Evolutionary conservation across 37 sponge, comb jelly and placozoan species (phyloP).

Genomic region (Chondrosia reniformis): DNA sequence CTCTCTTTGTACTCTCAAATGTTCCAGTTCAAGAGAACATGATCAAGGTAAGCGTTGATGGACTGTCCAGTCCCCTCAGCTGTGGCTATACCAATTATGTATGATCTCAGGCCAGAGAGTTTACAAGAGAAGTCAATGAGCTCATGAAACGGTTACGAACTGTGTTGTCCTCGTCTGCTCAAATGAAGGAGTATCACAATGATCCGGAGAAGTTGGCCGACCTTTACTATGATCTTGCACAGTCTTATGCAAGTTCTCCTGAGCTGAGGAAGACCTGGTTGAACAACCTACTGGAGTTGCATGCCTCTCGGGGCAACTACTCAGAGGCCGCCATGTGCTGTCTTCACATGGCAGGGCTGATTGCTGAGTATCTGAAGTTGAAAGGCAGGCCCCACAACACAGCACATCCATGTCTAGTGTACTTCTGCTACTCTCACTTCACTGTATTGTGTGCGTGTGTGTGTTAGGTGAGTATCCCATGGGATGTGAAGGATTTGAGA

Average conservation of each 20-base stretch:
- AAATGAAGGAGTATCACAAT: slow-evolving; percentile 83
- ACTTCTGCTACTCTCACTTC: background rate
- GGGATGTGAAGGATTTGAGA: slow-evolving; percentile 45
- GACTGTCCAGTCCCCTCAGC: too few relatives aligned
- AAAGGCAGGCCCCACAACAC: slow-evolving; percentile 59
- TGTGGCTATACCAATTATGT: too few relatives aligned
- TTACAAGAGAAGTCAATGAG: slow-evolving; percentile 73
- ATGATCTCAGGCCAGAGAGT: slow-evolving; percentile 49
- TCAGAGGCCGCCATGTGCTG: slow-evolving; percentile 93
- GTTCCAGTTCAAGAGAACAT: slow-evolving; percentile 14
- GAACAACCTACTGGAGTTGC: slow-evolving; percentile 72
- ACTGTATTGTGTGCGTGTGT: slow-evolving; percentile 4
- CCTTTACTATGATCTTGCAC: slow-evolving; percentile 84
- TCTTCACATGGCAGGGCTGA: slow-evolving; percentile 87
- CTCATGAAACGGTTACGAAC: slow-evolving; percentile 74
- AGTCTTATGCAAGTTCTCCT: slow-evolving; percentile 79
- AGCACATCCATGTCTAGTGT: too few relatives aligned
- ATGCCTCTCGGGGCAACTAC: slow-evolving; percentile 70
- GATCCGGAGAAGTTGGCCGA: slow-evolving; percentile 88
- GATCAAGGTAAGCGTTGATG: slow-evolving; percentile 8
- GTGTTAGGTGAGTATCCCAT: slow-evolving; percentile 46
- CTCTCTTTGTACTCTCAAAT: slow-evolving; percentile 48
- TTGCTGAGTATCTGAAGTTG: slow-evolving; percentile 84
- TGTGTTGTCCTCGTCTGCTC: slow-evolving; percentile 71
- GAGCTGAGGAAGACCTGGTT: slow-evolving; percentile 90